phyloP scores from a whole-genome alignment of 2,797 vertebrate species.

The Tympanoctomys barrerae region DNA sequence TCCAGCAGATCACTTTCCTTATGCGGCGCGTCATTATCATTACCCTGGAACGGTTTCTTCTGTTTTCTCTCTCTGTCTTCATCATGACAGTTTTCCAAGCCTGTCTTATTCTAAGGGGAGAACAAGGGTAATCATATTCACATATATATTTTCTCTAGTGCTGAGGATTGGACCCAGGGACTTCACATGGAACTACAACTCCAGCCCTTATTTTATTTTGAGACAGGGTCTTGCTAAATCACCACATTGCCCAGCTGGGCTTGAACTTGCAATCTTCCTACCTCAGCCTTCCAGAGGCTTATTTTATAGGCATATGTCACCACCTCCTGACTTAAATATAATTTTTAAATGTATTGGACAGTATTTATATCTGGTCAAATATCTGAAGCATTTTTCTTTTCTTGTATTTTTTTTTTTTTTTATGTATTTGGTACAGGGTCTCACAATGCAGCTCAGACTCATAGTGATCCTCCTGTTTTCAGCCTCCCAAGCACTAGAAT shows the following conservation, averaged over 20 bases:
- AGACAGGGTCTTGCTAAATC: neutral
- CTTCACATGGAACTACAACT: neutral
- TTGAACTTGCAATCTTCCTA: neutral
- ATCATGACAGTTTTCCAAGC: slow-evolving; percentile 81
- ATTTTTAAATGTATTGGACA: neutral
- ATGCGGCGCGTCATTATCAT: slow-evolving; percentile 59
- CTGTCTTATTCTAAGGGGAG: slow-evolving; percentile 83
- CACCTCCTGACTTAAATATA: neutral
- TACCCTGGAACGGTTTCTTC: slow-evolving; percentile 81
- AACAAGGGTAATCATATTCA: neutral
- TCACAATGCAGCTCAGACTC: too few relatives aligned
- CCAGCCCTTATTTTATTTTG: neutral
- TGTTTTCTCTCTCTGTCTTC: slow-evolving; percentile 83
- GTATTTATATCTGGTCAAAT: neutral
- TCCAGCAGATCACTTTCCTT: slow-evolving; percentile 76
- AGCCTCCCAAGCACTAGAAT: too few relatives aligned
- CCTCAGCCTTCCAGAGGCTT: neutral
- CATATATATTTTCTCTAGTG: neutral
- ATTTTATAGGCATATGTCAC: neutral
- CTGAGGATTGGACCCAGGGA: neutral
- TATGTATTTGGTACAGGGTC: neutral
- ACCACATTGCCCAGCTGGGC: neutral
- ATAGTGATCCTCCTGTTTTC: too few relatives aligned
- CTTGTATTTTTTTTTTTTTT: neutral
- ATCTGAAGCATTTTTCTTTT: neutral